Evolutionary conservation across 2,797 vertebrate genomes (phyloP).

Genomic region (Cyprinodon diabolis): DNA sequence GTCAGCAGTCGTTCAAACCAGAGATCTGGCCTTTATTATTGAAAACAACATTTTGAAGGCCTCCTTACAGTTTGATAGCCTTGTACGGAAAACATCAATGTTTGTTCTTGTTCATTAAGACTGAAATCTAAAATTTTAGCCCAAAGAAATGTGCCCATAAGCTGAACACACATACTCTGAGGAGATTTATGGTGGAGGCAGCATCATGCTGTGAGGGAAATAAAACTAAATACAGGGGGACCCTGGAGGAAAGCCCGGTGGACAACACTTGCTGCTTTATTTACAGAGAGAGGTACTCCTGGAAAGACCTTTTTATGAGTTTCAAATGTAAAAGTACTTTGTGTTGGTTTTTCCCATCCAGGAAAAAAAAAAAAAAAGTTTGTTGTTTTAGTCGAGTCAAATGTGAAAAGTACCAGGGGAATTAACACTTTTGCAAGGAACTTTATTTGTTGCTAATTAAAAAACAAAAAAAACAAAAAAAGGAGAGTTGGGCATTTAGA

Average conservation of each 20-base stretch:
- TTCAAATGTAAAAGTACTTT: not conserved
- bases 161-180: too few relatives aligned
- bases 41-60: too few relatives aligned
- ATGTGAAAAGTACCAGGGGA: not conserved
- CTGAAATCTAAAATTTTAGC: too few relatives aligned
- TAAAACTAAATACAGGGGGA: too few relatives aligned
- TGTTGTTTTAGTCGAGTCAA: not conserved
- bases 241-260: too few relatives aligned
- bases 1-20: too few relatives aligned
- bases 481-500: not conserved
- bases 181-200: too few relatives aligned
- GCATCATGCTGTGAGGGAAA: too few relatives aligned
- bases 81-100: too few relatives aligned
- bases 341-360: not conserved
- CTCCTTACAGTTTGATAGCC: too few relatives aligned
- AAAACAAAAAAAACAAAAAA: not conserved
- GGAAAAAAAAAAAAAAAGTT: not conserved
- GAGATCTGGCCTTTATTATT: not conserved
- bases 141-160: too few relatives aligned
- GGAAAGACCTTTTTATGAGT: not conserved
- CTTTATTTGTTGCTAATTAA: not conserved
- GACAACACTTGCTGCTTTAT: not conserved
- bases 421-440: not conserved
- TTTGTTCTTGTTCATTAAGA: too few relatives aligned
- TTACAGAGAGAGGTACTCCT: not conserved